Base-by-base conservation (phyloP, 2,888 invertebrate genomes). In the Drosophila eohydei region DNA sequence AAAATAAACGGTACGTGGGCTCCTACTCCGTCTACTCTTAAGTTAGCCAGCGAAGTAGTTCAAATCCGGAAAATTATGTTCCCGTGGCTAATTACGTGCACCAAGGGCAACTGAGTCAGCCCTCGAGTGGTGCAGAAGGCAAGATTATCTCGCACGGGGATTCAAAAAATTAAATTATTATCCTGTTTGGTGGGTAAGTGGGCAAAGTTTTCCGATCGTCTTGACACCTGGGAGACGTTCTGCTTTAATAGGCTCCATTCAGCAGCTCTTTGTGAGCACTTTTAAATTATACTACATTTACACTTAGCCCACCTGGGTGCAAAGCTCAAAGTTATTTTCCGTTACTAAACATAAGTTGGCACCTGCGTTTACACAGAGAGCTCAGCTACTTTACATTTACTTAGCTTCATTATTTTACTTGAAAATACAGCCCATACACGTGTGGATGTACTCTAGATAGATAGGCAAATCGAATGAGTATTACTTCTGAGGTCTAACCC, bases 51-150 rank as follows among this genome's bases (percentile, higher is more conserved):
- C 44, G 62, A 67, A 65, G 72, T 55, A 38, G 55, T 41, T 67
- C 21, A 72, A 68, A 76, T 64, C 63, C 62, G 70, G 48, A 67
- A 80, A 80, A 75, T 75, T 9, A 75, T 72, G 66, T 43, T 56
- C 51, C 61, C 74, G 44, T 30, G 71, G 74, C 64, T 68, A 83
- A 81, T 78, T 81, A 66, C 62, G 52, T 59, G 70, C 46, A 46
- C 40, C 44, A 30, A 30, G 26, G 46, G 50, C 28, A 51, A 43
- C 43, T 41, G 21, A 9, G 30, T 3, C 7, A 48, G 16, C 26
- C 38, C 30, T 32, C 44, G 21, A 38, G 40, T 58, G 58, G 48
- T 50, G 34, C 9, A 46, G 21, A 38, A n/a, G 64, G 16, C 26
- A 38, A 41, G 34, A 6, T 50, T 56, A 55, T 64, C 57, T 57